Base-by-base conservation (phyloP, 2,888 invertebrate genomes). In the Galerucella pusilla region DNA sequence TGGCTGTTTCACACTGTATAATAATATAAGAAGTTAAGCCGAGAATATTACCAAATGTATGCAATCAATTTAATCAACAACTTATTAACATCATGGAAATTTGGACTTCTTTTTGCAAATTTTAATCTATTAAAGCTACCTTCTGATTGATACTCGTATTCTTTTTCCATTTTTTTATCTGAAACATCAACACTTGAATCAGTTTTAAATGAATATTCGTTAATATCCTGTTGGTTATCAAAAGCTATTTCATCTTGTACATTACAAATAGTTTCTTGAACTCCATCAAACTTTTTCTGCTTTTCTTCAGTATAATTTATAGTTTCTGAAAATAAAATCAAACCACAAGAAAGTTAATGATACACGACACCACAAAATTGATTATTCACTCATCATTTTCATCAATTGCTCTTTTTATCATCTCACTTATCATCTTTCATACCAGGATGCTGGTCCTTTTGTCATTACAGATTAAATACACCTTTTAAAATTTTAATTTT, bases 291-390 rank as follows among this genome's bases (percentile, higher is more conserved):
- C 14, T n/a, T 14, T 7, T 14, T 7, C n/a, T 52, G 52, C 7
- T 52, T 52, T n/a, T 52, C n/a, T 11, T 52, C 52, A 0, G 14
- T 7, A 52, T 6, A 6, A n/a, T 52, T 6, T n/a, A 52, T 52
- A 57, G 20, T 57, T 16, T 57, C 57, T 57, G 16, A 57, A 57
- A 57, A 57, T 57, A 2, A 57, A 57, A 57, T 57, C 11, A 57
- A 20, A 20, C 16, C 7, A 57, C 16, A 57, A 16, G n/a, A 10
- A 57, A 57, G 20, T 57, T 57, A 57, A 57, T 57, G 52, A 1
- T 14, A 20, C 14, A 3, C 2, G 49, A 49, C 49, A 49, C 5
- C 35, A 35, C 7, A 42, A 42, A 20, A 7, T 57, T 57, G 10
- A 9, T 20, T 10, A 16, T 57, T 16, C 57, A 57, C 57, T 57